A percentile compares a stretch with the other conserved stretches of the same genome.
Conservation (phyloP, 2,113 vertebrate genomes). For the Acanthochromis polyacanthus region DNA sequence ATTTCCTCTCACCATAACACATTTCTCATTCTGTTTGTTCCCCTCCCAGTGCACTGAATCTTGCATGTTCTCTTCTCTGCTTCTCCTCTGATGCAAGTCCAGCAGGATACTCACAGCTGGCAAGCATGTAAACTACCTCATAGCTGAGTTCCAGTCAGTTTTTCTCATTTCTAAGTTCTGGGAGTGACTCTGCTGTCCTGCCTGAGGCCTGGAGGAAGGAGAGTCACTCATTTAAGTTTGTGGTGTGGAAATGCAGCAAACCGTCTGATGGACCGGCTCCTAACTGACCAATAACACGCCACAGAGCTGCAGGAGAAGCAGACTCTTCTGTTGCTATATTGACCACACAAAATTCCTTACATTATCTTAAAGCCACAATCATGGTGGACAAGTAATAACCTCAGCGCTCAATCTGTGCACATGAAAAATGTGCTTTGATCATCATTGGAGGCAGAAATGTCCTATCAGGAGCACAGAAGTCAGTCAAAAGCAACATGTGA, state of each 20-base stretch:
- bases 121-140: too few relatives aligned
- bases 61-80: too few relatives aligned
- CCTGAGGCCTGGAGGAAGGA: background rate
- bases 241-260: constrained; percentile 12
- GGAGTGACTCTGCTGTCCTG: background rate
- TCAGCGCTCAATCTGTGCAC: background rate
- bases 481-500: background rate
- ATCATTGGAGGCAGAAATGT: background rate
- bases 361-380: background rate
- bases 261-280: constrained; percentile 14
- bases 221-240: constrained; percentile 27
- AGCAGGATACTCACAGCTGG: too few relatives aligned
- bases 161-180: background rate
- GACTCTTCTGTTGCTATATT: background rate
- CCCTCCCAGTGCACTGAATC: background rate
- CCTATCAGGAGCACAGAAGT: background rate
- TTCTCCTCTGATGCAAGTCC: too few relatives aligned
- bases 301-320: background rate
- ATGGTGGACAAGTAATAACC: background rate
- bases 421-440: background rate
- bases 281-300: constrained; percentile 17
- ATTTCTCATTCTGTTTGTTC: background rate
- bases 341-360: background rate
- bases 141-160: too few relatives aligned
- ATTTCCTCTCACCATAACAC: background rate